phyloP scores from a whole-genome alignment of 1,140 invertebrate genomes.

The Stenopsyche tienmushanensis region DNA sequence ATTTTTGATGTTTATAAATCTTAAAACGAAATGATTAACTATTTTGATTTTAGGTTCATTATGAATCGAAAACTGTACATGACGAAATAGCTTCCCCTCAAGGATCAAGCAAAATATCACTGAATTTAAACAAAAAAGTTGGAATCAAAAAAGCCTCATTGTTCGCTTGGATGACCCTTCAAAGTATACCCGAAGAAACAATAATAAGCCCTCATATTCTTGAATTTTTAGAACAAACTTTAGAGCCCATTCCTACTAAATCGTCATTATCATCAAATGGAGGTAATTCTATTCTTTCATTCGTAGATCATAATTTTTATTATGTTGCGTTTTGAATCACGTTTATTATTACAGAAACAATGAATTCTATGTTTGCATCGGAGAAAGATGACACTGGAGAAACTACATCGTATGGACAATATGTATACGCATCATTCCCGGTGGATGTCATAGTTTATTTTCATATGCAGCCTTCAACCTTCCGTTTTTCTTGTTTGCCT shows the following conservation, averaged over 20 bases:
- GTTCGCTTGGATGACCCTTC: constrained; percentile 93
- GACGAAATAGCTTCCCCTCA: constrained; percentile 58
- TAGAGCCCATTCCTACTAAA: constrained; percentile 87
- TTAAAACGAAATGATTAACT: constrained; percentile 1
- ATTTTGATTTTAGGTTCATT: constrained; percentile 65
- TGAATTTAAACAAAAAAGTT: constrained; percentile 53
- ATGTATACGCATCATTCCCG: constrained; percentile 91
- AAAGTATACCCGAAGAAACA: constrained; percentile 94
- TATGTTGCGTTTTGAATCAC: background rate
- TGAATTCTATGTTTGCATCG: constrained; percentile 35
- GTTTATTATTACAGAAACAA: constrained; percentile 40
- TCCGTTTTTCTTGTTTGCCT: constrained; percentile 93
- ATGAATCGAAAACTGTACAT: constrained; percentile 78
- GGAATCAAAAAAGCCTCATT: constrained; percentile 88
- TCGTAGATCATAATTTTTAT: background rate
- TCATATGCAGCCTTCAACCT: constrained; percentile 95
- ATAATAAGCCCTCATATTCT: constrained; percentile 93
- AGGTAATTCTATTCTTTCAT: constrained; percentile 26
- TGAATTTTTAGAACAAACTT: constrained; percentile 91
- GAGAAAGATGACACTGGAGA: constrained; percentile 45
- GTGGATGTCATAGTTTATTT: constrained; percentile 99
- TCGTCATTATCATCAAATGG: constrained; percentile 51
- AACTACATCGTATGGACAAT: constrained; percentile 68
- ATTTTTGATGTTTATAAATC: background rate
- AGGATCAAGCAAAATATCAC: constrained; percentile 42